phyloP scores from a whole-genome alignment of 2,888 invertebrate genomes.

The Cryptus armator region DNA sequence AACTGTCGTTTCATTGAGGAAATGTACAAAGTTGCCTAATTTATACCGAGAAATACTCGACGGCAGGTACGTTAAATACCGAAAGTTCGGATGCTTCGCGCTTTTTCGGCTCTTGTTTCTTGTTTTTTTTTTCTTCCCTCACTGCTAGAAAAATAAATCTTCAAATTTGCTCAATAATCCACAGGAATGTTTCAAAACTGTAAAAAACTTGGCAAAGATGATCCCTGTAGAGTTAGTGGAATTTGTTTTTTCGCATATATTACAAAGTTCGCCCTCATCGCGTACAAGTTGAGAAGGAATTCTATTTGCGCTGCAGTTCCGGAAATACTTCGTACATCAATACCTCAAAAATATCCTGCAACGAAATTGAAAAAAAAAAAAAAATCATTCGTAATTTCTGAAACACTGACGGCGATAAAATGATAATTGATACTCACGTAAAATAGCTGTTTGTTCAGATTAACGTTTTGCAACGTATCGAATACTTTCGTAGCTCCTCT shows the following conservation, averaged over 20 bases:
- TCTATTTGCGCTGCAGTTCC: constrained; percentile 82
- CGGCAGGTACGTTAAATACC: constrained; percentile 53
- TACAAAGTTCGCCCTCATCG: neutral
- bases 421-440: constrained; percentile 89
- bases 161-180: constrained; percentile 38
- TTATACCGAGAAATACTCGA: constrained; percentile 14
- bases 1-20: constrained; percentile 3
- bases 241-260: constrained; percentile 22
- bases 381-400: neutral
- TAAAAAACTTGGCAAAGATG: constrained; percentile 65
- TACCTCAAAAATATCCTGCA: constrained; percentile 86
- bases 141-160: constrained; percentile 62
- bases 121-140: neutral
- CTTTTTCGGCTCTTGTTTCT: neutral
- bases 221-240: constrained; percentile 62
- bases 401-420: too few relatives aligned
- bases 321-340: constrained; percentile 86
- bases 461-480: constrained; percentile 93
- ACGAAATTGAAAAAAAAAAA: constrained; percentile 65
- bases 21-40: constrained; percentile 3
- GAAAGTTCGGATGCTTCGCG: constrained; percentile 35
- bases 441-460: constrained; percentile 95
- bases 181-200: constrained; percentile 43
- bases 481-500: constrained; percentile 95
- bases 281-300: neutral